Conservation (phyloP, 1,140 invertebrate species). For the Cryptotermes secundus region DNA sequence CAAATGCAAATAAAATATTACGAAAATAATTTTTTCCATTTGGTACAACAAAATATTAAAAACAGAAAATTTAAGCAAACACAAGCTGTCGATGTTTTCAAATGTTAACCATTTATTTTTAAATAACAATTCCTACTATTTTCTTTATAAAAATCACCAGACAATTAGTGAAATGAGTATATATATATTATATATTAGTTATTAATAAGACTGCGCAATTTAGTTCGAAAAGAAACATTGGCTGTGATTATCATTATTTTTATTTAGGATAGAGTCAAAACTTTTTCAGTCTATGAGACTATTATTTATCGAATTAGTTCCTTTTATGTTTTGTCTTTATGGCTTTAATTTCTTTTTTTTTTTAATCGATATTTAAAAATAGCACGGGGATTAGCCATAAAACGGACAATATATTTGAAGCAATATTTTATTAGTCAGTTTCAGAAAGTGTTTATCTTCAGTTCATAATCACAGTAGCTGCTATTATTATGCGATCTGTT, state of each 20-base stretch:
- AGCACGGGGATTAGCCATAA: constrained; percentile 15
- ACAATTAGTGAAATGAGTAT: constrained; percentile 28
- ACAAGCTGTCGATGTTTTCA: constrained; percentile 2
- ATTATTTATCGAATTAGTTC: not conserved
- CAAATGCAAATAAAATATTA: not conserved
- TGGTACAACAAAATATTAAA: not conserved
- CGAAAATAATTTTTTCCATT: not conserved
- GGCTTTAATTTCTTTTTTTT: constrained; percentile 3
- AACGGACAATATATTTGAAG: constrained; percentile 14
- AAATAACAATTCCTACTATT: not conserved
- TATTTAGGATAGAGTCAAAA: constrained; percentile 7
- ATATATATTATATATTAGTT: constrained; percentile 21
- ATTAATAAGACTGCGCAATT: constrained; percentile 29
- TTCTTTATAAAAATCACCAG: constrained; percentile 14
- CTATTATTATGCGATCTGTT: not conserved
- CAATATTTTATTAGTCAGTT: constrained; percentile 20
- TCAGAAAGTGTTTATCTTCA: constrained; percentile 24
- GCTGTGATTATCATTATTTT: constrained; percentile 31
- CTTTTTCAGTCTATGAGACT: constrained; percentile 16
- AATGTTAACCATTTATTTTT: constrained; percentile 16
- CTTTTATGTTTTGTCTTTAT: constrained; percentile 22
- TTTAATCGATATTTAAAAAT: not conserved
- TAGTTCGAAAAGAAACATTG: constrained; percentile 23
- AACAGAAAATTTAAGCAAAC: not conserved
- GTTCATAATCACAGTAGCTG: not conserved